Conservation (phyloP, 2,888 invertebrate species). For the Aspidiotus rigidus region DNA sequence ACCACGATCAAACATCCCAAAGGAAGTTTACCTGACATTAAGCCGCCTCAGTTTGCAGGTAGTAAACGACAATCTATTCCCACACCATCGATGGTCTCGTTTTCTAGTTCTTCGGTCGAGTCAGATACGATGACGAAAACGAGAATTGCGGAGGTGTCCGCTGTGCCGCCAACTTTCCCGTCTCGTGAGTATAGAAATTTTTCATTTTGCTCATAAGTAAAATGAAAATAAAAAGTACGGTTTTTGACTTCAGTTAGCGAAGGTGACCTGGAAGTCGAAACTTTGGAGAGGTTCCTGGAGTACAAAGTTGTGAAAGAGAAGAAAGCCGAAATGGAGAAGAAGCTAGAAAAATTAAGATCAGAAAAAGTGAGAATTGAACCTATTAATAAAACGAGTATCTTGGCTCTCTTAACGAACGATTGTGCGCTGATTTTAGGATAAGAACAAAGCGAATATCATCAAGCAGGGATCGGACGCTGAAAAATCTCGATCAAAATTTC, state of each 20-base stretch:
- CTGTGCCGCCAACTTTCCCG: too few species aligned
- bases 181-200: too few species aligned
- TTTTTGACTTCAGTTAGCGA: slow-evolving; percentile 44
- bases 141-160: too few species aligned
- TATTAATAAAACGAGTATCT: slow-evolving; percentile 5
- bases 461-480: slow-evolving; percentile 42
- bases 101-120: too few species aligned
- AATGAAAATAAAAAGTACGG: not conserved
- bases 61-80: too few species aligned
- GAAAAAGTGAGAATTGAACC: slow-evolving; percentile 50
- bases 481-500: slow-evolving; percentile 37
- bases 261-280: slow-evolving; percentile 58
- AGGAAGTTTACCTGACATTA: too few species aligned
- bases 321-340: slow-evolving; percentile 73
- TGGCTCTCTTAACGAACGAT: not conserved
- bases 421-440: slow-evolving; percentile 18
- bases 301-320: slow-evolving; percentile 76
- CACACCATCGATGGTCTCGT: too few species aligned
- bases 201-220: not conserved
- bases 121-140: too few species aligned
- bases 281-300: slow-evolving; percentile 67
- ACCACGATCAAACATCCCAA: too few species aligned
- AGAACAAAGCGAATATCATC: slow-evolving; percentile 21
- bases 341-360: slow-evolving; percentile 72
- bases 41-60: too few species aligned